phyloP scores from a whole-genome alignment of 2,113 vertebrate species.

The Alces alces region DNA sequence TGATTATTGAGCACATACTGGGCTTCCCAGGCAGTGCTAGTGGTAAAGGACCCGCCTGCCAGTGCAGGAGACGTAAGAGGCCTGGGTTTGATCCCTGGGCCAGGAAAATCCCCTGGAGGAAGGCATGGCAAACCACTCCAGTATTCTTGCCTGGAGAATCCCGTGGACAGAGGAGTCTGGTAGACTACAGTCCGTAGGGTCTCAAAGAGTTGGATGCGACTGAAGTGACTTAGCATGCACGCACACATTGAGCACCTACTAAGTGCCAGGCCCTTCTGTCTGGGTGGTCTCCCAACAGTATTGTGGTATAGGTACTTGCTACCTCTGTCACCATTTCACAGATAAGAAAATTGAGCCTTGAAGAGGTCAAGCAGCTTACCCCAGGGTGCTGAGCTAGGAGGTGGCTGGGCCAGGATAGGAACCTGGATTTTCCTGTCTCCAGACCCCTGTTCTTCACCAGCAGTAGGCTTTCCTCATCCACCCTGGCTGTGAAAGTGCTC shows the following conservation, averaged over 20 bases:
- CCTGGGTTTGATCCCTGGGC: neutral
- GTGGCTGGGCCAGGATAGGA: neutral
- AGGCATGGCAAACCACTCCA: neutral
- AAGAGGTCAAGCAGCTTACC: neutral
- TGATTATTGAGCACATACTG: neutral
- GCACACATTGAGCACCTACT: neutral
- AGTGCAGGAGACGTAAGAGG: neutral
- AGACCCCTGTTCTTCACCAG: neutral
- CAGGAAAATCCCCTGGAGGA: neutral
- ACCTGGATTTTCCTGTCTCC: neutral
- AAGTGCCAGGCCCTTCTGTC: neutral
- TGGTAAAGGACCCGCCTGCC: neutral
- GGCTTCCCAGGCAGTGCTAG: neutral
- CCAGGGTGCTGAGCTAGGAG: neutral
- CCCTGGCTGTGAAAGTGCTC: neutral
- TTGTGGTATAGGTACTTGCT: accelerated
- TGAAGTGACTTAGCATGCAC: neutral
- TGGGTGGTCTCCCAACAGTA: neutral
- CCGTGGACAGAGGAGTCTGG: neutral
- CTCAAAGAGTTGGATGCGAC: neutral
- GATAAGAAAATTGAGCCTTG: neutral
- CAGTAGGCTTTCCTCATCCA: neutral
- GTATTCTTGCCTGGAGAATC: neutral
- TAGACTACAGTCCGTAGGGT: neutral
- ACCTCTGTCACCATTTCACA: neutral